These are phyloP conservation scores for Babylonia areolata DNA, from an alignment of 1,140 invertebrate species.

Conservation along the genomic window DNA sequence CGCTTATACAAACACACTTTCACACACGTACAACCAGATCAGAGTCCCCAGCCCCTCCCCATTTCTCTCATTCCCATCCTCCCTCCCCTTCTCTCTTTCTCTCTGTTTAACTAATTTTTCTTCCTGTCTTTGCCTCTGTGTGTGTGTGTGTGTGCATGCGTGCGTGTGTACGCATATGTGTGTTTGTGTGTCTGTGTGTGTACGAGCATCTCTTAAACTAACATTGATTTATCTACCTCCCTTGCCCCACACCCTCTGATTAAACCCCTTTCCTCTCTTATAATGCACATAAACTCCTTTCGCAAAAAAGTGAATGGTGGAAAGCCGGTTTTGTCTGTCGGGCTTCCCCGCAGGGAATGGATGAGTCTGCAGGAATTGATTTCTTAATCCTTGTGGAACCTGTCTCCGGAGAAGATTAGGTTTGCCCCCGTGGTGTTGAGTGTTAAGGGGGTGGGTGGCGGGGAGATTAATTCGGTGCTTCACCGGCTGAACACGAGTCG, in stretches of 20 bases:
- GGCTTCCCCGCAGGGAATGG: background rate
- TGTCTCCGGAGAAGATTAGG: background rate
- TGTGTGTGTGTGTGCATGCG: conserved; percentile 12
- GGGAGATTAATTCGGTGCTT: background rate
- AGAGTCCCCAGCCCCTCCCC: background rate
- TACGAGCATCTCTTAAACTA: background rate
- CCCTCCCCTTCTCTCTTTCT: background rate
- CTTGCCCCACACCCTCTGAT: too few relatives aligned
- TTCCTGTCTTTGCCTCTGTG: background rate
- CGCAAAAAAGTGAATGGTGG: background rate
- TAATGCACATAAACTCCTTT: background rate
- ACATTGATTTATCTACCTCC: too few relatives aligned
- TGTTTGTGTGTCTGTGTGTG: conserved; percentile 4
- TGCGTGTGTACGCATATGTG: background rate
- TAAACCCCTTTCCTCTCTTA: too few relatives aligned
- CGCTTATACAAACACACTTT: too few relatives aligned
- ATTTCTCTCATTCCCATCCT: too few relatives aligned
- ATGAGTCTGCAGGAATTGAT: background rate
- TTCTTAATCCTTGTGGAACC: background rate
- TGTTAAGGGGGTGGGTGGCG: background rate
- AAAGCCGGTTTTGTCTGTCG: background rate
- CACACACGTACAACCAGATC: too few relatives aligned
- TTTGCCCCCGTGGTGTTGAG: background rate
- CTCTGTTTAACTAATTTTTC: background rate
- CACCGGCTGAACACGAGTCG: background rate